Evolutionary conservation across 1,140 invertebrate genomes (phyloP).

Genomic region (Lepidotrigona ventralis): DNA sequence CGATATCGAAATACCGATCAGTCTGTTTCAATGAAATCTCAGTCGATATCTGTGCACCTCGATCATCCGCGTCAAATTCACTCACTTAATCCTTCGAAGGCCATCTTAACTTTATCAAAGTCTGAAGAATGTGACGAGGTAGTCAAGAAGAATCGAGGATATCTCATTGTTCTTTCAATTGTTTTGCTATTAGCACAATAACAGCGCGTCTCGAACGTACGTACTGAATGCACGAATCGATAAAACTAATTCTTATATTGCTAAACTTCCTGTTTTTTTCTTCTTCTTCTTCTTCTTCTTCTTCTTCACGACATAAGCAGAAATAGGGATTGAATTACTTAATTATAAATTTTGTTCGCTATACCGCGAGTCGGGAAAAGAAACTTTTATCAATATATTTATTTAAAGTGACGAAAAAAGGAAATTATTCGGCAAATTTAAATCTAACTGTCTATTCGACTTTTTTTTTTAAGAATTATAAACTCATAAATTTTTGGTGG

Average conservation of each 20-base stretch:
- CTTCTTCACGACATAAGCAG: too few relatives aligned
- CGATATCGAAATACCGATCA: slow-evolving; percentile 22
- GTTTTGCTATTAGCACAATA: not conserved
- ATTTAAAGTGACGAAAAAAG: not conserved
- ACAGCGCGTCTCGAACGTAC: not conserved
- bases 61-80: not conserved
- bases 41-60: not conserved
- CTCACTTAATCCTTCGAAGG: not conserved
- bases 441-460: not conserved
- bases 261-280: too few relatives aligned
- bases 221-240: not conserved
- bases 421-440: not conserved
- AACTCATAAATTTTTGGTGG: not conserved
- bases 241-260: not conserved
- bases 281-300: too few relatives aligned
- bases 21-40: slow-evolving; percentile 13
- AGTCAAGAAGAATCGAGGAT: slow-evolving; percentile 12
- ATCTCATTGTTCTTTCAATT: not conserved
- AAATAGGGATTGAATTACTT: not conserved
- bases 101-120: not conserved
- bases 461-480: not conserved
- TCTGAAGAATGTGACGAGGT: slow-evolving; percentile 21
- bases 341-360: not conserved
- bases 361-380: not conserved
- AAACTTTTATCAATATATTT: too few relatives aligned